A percentile compares a stretch with the other conserved stretches of the same genome.
Conservation (phyloP, 2,888 invertebrate genomes). For the Carabus problematicus region DNA sequence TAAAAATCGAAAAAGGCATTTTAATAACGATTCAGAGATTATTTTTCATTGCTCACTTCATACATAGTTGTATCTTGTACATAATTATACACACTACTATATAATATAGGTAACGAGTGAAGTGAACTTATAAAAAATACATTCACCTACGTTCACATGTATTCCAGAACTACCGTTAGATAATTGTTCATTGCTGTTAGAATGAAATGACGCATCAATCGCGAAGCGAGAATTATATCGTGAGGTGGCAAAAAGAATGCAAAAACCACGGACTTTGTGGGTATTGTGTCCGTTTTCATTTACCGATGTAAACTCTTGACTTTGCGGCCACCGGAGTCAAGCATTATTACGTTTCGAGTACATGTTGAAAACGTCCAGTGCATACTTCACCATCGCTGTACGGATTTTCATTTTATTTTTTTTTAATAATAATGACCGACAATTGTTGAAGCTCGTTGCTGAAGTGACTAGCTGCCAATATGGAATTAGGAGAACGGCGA, state of each 20-base stretch:
- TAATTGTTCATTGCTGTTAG: too few species aligned
- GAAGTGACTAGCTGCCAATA: conserved; percentile 45
- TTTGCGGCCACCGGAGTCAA: conserved; percentile 7
- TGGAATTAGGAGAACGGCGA: conserved; percentile 44
- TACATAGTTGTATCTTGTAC: too few species aligned
- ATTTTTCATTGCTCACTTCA: too few species aligned
- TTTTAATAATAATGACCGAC: conserved; percentile 45
- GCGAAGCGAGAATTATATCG: too few species aligned
- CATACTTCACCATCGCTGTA: conserved; percentile 8
- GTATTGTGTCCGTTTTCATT: conserved; percentile 2
- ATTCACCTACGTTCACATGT: too few species aligned
- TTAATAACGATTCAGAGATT: too few species aligned
- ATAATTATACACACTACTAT: too few species aligned
- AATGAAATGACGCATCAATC: too few species aligned
- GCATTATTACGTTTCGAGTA: conserved; percentile 11
- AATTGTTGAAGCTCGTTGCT: conserved; percentile 43
- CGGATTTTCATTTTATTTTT: conserved; percentile 9
- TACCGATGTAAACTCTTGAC: conserved; percentile 4
- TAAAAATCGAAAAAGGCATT: too few species aligned
- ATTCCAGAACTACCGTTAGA: too few species aligned
- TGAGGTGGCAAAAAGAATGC: conserved; percentile 3
- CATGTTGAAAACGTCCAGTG: background rate
- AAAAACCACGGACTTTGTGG: background rate
- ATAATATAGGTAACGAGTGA: too few species aligned
- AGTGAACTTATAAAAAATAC: too few species aligned